phyloP scores from a whole-genome alignment of 2,888 invertebrate species.

The Troilus luridus region DNA sequence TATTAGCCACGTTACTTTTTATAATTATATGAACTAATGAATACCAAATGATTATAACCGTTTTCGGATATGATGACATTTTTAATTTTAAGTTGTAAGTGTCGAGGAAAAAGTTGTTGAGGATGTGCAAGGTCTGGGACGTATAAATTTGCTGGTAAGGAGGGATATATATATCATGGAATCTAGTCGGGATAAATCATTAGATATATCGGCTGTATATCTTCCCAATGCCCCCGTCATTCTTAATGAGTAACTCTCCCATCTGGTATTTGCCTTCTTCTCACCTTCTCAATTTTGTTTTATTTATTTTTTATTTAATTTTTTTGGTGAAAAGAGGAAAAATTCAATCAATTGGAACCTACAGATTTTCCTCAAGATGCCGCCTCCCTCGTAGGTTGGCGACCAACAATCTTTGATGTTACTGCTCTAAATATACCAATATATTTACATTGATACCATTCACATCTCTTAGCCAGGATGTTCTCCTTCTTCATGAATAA shows the following conservation, averaged over 20 bases:
- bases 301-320: neutral
- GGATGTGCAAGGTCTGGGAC: neutral
- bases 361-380: neutral
- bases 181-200: constrained; percentile 5
- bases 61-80: no score
- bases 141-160: neutral
- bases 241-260: neutral
- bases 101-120: neutral
- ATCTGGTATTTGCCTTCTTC: neutral
- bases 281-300: neutral
- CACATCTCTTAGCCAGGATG: no score
- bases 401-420: no score
- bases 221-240: neutral
- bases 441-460: no score
- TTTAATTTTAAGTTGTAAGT: neutral
- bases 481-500: no score
- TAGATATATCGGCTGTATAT: constrained; percentile 25
- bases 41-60: no score
- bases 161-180: neutral
- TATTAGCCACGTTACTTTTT: no score
- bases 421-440: no score
- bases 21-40: no score
- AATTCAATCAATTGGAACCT: neutral
- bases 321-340: neutral
- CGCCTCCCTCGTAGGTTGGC: no score